Percentiles rank a stretch among this genome's conserved stretches.
phyloP scores from a whole-genome alignment of 2,797 vertebrate genomes.

The Anolis apletophallus region DNA sequence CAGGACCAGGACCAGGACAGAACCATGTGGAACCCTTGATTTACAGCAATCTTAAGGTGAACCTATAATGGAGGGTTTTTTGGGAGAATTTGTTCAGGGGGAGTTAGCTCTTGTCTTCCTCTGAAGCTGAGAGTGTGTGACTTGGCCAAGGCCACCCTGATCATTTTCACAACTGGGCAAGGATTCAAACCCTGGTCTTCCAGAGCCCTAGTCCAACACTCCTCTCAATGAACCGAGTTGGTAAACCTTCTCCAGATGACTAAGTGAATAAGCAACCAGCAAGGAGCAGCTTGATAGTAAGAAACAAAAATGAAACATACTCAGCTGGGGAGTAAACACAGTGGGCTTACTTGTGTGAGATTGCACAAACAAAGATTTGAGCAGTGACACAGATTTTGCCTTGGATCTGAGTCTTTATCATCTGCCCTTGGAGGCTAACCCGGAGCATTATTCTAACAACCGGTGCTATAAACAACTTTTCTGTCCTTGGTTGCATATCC shows the following conservation, averaged over 20 bases:
- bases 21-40: no score
- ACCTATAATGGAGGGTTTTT: no score
- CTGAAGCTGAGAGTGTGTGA: no score
- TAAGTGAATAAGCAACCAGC: not conserved
- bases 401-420: not conserved
- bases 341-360: not conserved
- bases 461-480: slow-evolving; percentile 3
- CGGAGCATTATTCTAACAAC: not conserved
- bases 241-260: not conserved
- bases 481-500: not conserved
- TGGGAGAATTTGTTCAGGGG: no score
- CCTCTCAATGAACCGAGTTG: not conserved
- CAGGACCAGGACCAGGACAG: no score
- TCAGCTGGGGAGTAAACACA: not conserved
- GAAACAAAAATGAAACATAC: not conserved
- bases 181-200: no score
- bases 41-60: no score
- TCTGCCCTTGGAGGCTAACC: not conserved
- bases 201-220: no score
- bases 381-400: not conserved
- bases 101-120: no score
- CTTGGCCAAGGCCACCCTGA: no score
- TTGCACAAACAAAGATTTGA: not conserved
- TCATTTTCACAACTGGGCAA: no score
- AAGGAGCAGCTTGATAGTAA: not conserved